These are phyloP conservation scores for Tachina grossa DNA, from an alignment of 2,888 invertebrate genomes.

Conservation along the genomic window DNA sequence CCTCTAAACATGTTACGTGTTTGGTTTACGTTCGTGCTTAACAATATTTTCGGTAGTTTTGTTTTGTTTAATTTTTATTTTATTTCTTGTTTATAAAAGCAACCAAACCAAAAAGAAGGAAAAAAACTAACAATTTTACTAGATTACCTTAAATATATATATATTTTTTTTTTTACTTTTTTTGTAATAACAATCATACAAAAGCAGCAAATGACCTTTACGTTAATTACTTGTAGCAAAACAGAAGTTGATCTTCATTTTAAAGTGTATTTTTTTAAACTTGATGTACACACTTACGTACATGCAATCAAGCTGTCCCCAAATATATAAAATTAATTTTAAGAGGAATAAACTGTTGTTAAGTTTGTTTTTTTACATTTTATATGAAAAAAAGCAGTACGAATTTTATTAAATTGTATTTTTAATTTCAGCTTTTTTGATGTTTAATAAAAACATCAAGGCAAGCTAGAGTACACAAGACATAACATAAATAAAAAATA, in stretches of 20 bases:
- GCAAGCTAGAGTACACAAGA: conserved; percentile 17
- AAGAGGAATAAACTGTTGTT: not conserved
- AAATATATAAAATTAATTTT: conserved; percentile 20
- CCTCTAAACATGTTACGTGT: not conserved
- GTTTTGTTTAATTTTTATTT: not conserved
- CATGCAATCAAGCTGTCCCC: conserved; percentile 7
- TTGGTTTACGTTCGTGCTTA: conserved; percentile 23
- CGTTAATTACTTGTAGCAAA: conserved; percentile 63
- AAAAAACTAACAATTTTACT: conserved; percentile 14
- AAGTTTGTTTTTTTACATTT: too few species aligned
- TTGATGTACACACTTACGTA: conserved; percentile 24
- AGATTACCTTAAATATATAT: not conserved
- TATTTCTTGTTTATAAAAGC: too few species aligned
- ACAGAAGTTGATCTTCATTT: conserved; percentile 26
- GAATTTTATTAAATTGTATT: conserved; percentile 54
- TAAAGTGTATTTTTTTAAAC: conserved; percentile 5
- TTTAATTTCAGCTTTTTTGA: conserved; percentile 24
- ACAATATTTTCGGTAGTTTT: not conserved
- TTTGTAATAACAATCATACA: conserved; percentile 3
- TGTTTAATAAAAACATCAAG: conserved; percentile 28
- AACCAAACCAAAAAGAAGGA: not conserved
- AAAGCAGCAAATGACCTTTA: conserved; percentile 62
- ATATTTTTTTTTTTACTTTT: not conserved
- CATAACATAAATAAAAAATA: not conserved
- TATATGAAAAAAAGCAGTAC: not conserved